phyloP scores from a whole-genome alignment of 2,888 invertebrate genomes.

The Micoletzkya japonica region DNA sequence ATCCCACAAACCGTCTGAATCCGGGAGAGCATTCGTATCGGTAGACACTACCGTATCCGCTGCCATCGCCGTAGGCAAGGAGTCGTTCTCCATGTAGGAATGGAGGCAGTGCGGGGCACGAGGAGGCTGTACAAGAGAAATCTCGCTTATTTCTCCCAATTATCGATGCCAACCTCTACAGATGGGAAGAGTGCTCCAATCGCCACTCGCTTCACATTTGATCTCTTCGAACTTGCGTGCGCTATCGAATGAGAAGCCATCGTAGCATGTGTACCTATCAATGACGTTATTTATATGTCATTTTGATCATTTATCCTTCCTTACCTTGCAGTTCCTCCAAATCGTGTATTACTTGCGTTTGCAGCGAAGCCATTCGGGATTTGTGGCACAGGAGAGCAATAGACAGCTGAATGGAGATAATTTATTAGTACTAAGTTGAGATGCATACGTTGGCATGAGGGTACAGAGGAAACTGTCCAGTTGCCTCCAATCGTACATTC shows the following conservation, averaged over 20 bases:
- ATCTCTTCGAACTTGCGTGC: slow-evolving; percentile 67
- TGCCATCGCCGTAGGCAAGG: slow-evolving; percentile 63
- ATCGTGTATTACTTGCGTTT: slow-evolving; percentile 91
- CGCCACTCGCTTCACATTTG: slow-evolving; percentile 59
- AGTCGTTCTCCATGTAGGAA: slow-evolving; percentile 57
- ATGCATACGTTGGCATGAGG: slow-evolving; percentile 62
- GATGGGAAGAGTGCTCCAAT: slow-evolving; percentile 57
- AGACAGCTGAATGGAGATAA: slow-evolving; percentile 66
- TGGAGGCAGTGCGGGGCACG: slow-evolving; percentile 57
- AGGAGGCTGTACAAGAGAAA: slow-evolving; percentile 51
- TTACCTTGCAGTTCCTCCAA: slow-evolving; percentile 78
- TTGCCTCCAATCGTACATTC: slow-evolving; percentile 60
- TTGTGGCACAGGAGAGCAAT: slow-evolving; percentile 95
- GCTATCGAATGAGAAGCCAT: slow-evolving; percentile 81
- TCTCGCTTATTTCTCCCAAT: slow-evolving; percentile 1
- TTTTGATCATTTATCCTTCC: neutral
- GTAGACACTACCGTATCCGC: slow-evolving; percentile 61
- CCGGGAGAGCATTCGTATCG: slow-evolving; percentile 60
- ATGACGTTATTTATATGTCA: neutral
- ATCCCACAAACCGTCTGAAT: slow-evolving; percentile 44
- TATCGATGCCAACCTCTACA: slow-evolving; percentile 50
- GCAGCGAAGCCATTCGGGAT: slow-evolving; percentile 96
- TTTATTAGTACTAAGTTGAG: neutral
- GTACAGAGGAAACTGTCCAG: slow-evolving; percentile 57
- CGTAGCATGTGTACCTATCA: slow-evolving; percentile 88